Base-by-base conservation (phyloP, 2,113 vertebrate genomes). In the Polyodon spathula region DNA sequence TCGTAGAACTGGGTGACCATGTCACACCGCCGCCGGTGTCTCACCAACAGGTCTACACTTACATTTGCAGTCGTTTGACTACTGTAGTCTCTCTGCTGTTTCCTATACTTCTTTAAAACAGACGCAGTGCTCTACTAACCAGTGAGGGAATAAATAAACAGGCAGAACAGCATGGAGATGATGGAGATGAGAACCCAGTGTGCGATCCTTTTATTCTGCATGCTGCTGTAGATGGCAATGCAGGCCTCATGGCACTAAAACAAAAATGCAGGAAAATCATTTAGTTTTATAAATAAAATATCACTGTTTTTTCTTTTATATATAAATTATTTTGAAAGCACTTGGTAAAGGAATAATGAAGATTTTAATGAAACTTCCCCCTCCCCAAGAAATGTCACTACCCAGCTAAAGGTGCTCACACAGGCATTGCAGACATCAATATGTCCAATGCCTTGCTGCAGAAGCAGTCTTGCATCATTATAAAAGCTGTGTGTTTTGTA, bases 121-220 rank as follows among this genome's bases (percentile, higher is more conserved):
- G 27, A 27, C 27, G 27, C 27, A 27, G 27, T 27, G 27, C 27
- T 27, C 11, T 3, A 2, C 67, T 63, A 55, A 97, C 94, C 94
- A 8, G 90, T 98, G 70, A 97, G 86, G 0, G 93, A 91, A 75
- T 97, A 97, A 76, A 97, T 76, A 58, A 97, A 37, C n/a, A 93
- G 81, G 63, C 95, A 97, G 78, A 89, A 76, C 68, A 97, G 69
- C 93, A 98, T 86, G 73, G 94, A 89, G 51, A 91, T 65, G 68
- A 85, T 75, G 0, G 92, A 97, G 62, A 97, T 83, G 0, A 84
- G 3, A 5, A 89, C 73, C 96, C 94, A 98, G 71, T 90, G 89
- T 8, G 86, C 77, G 46, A 98, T 86, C 57, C 80, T 82, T 79
- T 76, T 91, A 76, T 84, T 88, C 68, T 73, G 69, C 92, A 97